Percentiles rank a stretch among this genome's conserved stretches.
phyloP scores from a whole-genome alignment of 2,888 invertebrate genomes.

The Agrotis exclamationis region DNA sequence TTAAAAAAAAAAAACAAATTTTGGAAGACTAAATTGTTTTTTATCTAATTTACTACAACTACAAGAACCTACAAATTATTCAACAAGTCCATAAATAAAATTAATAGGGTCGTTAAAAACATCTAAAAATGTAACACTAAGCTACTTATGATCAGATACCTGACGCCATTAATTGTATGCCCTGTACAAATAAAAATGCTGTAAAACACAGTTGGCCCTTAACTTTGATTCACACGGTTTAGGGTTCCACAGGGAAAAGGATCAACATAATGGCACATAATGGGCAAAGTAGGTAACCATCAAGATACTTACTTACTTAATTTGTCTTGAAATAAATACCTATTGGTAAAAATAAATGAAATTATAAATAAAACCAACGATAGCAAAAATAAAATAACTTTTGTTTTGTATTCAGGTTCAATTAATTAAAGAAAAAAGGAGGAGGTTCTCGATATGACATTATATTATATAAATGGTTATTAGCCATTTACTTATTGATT shows the following conservation, averaged over 20 bases:
- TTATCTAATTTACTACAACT: slow-evolving; percentile 18
- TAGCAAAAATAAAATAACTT: too few relatives aligned
- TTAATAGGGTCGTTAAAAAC: slow-evolving; percentile 54
- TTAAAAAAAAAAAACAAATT: slow-evolving; percentile 14
- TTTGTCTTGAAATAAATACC: too few relatives aligned
- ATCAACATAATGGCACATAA: too few relatives aligned
- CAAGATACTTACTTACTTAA: too few relatives aligned
- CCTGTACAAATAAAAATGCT: slow-evolving; percentile 52
- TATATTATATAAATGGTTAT: too few relatives aligned
- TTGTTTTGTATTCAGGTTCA: too few relatives aligned
- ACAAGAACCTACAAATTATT: slow-evolving; percentile 59
- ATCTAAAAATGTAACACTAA: slow-evolving; percentile 36
- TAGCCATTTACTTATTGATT: too few relatives aligned
- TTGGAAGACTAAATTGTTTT: neutral
- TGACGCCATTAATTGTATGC: slow-evolving; percentile 59
- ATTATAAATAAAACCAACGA: too few relatives aligned
- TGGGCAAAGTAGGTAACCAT: too few relatives aligned
- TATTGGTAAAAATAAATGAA: too few relatives aligned
- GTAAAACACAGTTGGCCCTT: slow-evolving; percentile 37
- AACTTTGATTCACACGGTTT: slow-evolving; percentile 35
- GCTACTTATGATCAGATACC: slow-evolving; percentile 54
- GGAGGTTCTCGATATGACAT: too few relatives aligned
- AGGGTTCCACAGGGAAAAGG: slow-evolving; percentile 25
- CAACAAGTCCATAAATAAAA: slow-evolving; percentile 55
- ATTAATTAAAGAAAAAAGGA: too few relatives aligned